Evolutionary conservation across 2,888 invertebrate species (phyloP).

Genomic region (Scaeva pyrastri): DNA sequence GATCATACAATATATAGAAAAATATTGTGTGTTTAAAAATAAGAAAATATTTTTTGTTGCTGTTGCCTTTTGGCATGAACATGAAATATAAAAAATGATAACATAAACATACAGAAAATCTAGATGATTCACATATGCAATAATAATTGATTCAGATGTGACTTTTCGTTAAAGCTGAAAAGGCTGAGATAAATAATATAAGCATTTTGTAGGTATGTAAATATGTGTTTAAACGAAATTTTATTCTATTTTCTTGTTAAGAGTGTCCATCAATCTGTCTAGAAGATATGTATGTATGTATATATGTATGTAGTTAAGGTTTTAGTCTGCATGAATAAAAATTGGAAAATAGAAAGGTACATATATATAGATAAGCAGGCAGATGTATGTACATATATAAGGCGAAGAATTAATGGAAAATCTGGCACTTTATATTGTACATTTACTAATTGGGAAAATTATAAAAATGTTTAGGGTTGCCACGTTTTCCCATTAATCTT

Average conservation of each 20-base stretch:
- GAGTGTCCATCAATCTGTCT: background rate
- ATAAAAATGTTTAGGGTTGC: slow-evolving; percentile 76
- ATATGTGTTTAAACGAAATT: no score
- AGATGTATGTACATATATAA: no score
- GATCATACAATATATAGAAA: background rate
- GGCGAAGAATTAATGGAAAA: slow-evolving; percentile 60
- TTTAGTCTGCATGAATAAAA: background rate
- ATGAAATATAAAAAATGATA: background rate
- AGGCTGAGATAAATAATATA: slow-evolving; percentile 14
- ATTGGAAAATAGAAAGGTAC: background rate
- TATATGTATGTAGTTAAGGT: no score
- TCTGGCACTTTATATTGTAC: slow-evolving; percentile 49
- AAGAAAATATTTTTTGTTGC: background rate
- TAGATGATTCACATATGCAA: slow-evolving; percentile 33
- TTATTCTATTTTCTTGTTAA: background rate
- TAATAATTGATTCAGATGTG: slow-evolving; percentile 38
- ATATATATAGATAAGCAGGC: background rate
- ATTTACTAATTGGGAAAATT: slow-evolving; percentile 52
- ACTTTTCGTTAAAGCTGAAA: slow-evolving; percentile 15
- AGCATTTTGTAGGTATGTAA: no score
- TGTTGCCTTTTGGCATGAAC: background rate
- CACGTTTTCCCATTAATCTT: slow-evolving; percentile 76
- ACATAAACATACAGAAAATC: background rate
- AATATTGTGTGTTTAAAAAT: slow-evolving; percentile 12
- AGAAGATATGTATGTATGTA: no score